Evolutionary conservation across 2,888 invertebrate species (phyloP).

Genomic region (Chrysolina oricalcia): DNA sequence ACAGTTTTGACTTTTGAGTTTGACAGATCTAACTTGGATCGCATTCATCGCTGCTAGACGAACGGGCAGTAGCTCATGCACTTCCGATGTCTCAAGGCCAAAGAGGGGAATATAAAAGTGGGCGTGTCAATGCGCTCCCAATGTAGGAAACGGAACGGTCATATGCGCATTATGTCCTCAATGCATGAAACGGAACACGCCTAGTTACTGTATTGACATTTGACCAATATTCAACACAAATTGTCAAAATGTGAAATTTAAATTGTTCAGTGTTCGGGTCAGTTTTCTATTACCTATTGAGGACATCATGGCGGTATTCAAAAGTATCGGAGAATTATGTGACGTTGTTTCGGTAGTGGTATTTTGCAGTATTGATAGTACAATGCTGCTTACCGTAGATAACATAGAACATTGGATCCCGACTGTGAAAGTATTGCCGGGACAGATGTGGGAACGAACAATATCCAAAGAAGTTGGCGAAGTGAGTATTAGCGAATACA

Average conservation of each 20-base stretch:
- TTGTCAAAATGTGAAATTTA: background rate
- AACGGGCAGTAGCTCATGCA: too few relatives aligned
- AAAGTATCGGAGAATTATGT: constrained; percentile 45
- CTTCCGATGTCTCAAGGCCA: too few relatives aligned
- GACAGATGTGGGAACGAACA: constrained; percentile 58
- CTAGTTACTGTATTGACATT: too few relatives aligned
- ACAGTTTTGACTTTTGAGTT: too few relatives aligned
- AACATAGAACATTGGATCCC: constrained; percentile 67
- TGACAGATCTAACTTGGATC: too few relatives aligned
- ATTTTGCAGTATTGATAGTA: constrained; percentile 60
- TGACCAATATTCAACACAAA: background rate
- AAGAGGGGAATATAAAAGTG: too few relatives aligned
- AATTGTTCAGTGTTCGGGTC: background rate
- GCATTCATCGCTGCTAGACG: too few relatives aligned
- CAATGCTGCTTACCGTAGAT: constrained; percentile 63
- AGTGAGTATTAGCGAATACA: constrained; percentile 57
- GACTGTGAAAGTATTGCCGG: constrained; percentile 57
- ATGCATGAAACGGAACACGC: too few relatives aligned
- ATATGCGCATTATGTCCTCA: too few relatives aligned
- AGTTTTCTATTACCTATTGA: background rate
- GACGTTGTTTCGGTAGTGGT: constrained; percentile 63
- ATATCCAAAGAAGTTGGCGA: constrained; percentile 62
- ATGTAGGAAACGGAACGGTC: too few relatives aligned
- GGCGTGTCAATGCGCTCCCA: too few relatives aligned
- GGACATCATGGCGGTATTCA: constrained; percentile 41